A percentile compares a stretch with the other conserved stretches of the same genome.
Conservation (phyloP, 2,797 vertebrate genomes). For the Lacerta bilineata region DNA sequence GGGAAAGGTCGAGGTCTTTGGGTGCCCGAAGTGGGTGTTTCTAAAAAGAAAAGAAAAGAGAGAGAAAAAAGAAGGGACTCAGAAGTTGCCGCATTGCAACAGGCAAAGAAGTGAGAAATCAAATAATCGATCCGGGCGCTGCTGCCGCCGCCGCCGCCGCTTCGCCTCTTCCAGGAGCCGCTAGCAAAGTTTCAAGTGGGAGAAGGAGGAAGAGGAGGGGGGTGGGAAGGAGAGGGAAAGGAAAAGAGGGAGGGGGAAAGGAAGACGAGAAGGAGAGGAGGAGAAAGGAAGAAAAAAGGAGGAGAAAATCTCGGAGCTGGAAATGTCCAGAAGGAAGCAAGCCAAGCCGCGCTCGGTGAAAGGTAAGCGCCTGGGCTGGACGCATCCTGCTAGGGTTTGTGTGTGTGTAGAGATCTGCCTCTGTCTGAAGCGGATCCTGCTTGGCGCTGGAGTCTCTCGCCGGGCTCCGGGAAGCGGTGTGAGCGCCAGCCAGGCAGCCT, state of each 20-base stretch:
- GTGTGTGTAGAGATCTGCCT: constrained; percentile 23
- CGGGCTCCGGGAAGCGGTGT: constrained; percentile 36
- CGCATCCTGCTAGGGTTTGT: constrained; percentile 22
- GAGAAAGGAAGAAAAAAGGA: constrained; percentile 71
- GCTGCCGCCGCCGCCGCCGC: constrained; percentile 50
- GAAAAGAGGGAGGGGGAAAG: constrained; percentile 17
- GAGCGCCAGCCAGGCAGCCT: neutral
- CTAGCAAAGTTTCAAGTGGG: constrained; percentile 76
- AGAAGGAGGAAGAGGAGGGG: constrained; percentile 70
- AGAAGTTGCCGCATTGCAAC: constrained; percentile 96
- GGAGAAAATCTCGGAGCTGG: constrained; percentile 66
- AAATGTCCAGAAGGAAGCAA: constrained; percentile 98
- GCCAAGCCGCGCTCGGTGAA: constrained; percentile 98
- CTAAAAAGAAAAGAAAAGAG: neutral
- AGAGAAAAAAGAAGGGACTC: constrained; percentile 33
- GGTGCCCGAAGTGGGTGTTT: constrained; percentile 37
- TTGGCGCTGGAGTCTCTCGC: neutral
- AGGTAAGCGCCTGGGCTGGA: constrained; percentile 84
- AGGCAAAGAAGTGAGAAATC: constrained; percentile 85
- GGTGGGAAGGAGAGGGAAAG: constrained; percentile 72
- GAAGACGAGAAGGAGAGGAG: constrained; percentile 63
- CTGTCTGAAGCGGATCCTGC: neutral
- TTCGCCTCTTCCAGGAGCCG: constrained; percentile 48
- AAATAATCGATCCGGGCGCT: constrained; percentile 78
- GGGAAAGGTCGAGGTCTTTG: neutral